Evolutionary conservation across 2,888 invertebrate species (phyloP), one percentile per base, ranked within the genome.

Genomic region (Tolmerus cingulatus): DNA sequence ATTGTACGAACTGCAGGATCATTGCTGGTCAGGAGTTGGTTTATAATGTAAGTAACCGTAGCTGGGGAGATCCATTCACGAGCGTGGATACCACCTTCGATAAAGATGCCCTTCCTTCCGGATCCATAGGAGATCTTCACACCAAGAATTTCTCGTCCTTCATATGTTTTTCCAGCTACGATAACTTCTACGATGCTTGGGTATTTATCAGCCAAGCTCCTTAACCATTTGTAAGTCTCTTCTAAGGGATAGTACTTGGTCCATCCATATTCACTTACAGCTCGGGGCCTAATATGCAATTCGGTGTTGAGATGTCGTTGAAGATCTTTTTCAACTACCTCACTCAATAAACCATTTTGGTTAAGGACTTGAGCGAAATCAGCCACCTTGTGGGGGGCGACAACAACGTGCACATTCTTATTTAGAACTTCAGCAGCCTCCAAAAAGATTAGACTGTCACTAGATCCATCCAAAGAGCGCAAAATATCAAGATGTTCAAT

Each of bases 21-120:
- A 0, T 93, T 91, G 51, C 95, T 95, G 87, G 93, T 94, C 14
- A 95, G 91, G 4, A 96, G 91, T 90, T 96, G 94, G 88, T 95
- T 94, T 7, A 94, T 91, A 1, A 96, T 92, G 89, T 94, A 96
- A 0, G 95, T 94, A 0, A 95, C 91, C 0, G 95, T 93, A 0
- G 95, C 95, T 0, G 96, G 94, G 0, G 95, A 94, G 5, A 96
- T 93, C 96, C 96, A 97, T 91, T 97, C 97, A 77, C 97, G 94
- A 0, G 95, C 96, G 88, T 96, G 94, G 89, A 96, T 96, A 66
- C 94, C 95, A 46, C 92, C 94, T 90, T 95, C 95, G 87, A 95
- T 92, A 88, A 95, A 94, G 87, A 95, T 92, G 0, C 92, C 94
- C 16, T 93, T 94, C 89, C 94, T 93, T 27, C 91, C 91, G 1